These are phyloP conservation scores for Catocala sponsa DNA, from an alignment of 2,888 invertebrate genomes.

Conservation along the genomic window DNA sequence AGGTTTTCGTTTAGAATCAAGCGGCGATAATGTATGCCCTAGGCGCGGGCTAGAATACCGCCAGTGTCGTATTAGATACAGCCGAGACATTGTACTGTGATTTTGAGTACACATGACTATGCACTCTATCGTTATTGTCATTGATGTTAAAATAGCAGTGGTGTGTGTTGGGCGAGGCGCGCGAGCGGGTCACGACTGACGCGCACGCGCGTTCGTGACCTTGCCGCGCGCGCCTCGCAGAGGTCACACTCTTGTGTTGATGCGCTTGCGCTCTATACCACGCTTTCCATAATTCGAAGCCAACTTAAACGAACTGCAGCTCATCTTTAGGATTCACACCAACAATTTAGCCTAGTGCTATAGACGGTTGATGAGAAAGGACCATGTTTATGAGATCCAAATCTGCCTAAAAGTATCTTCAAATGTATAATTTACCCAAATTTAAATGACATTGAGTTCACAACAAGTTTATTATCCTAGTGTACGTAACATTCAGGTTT, in stretches of 20 bases:
- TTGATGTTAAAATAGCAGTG: conserved; percentile 71
- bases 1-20: conserved; percentile 63
- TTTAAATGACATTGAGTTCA: too few species aligned
- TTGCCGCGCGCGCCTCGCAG: conserved; percentile 84
- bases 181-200: conserved; percentile 86
- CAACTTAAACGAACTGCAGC: conserved; percentile 30
- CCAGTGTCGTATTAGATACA: conserved; percentile 66
- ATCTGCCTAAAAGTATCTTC: too few species aligned
- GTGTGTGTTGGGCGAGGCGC: conserved; percentile 64
- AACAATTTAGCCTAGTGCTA: not conserved
- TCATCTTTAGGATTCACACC: conserved; percentile 9
- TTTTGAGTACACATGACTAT: conserved; percentile 66
- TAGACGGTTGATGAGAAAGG: conserved; percentile 1
- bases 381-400: not conserved
- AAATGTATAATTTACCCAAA: too few species aligned
- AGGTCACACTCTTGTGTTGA: conserved; percentile 84
- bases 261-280: conserved; percentile 72
- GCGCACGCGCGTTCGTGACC: conserved; percentile 88
- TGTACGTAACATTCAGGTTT: not conserved
- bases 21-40: conserved; percentile 62
- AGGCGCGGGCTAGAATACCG: conserved; percentile 52
- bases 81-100: conserved; percentile 67
- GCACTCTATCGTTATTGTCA: conserved; percentile 71
- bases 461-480: not conserved
- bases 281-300: conserved; percentile 67